Evolutionary conservation across 2,113 vertebrate genomes (phyloP), one percentile per base, ranked within the genome.

Genomic region (Psittacus erithacus): DNA sequence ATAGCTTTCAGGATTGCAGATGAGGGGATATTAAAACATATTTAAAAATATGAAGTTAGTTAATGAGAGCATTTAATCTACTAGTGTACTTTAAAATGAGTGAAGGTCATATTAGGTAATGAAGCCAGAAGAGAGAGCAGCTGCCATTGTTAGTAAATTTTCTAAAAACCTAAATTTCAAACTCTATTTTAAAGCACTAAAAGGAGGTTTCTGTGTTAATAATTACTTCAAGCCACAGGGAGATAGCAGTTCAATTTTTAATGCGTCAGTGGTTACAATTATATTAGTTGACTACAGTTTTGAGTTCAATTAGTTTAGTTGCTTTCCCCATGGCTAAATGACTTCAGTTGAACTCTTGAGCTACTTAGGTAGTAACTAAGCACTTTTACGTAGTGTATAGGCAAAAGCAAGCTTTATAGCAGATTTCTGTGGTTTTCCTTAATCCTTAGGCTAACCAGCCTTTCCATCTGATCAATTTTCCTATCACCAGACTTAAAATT

Each of bases 131-230:
- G 9, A 81, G 35, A 57, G 67, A 74, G 6, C 55, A 63, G 18
- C 57, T 94, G 46, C 25, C 1, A 0, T 84, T 88, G n/a, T 52
- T 87, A 10, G 25, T 55, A 14, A 1, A 6, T 78, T 86, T 70
- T 81, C 35, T 77, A 38, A 64, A 86, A 95, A n/a, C 52, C 62
- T 95, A 33, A 25, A 83, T 93, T 91, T 62, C 43, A 23, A 28
- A 70, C 13, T 75, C 82, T 96, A 96, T 97, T 96, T 96, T 96
- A 93, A 88, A 65, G n/a, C 52, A 55, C 28, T 9, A 38, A 35
- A 97, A 95, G 24, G 33, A 86, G 90, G 90, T 96, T 96, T 96
- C 86, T 96, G 22, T 94, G 86, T 94, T 93, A 92, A 80, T 93
- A 80, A 90, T 70, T 93, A 82, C 69, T 86, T 55, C 29, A 75